Evolutionary conservation across 1,140 invertebrate species (phyloP).

Genomic region (Danaus plexippus): DNA sequence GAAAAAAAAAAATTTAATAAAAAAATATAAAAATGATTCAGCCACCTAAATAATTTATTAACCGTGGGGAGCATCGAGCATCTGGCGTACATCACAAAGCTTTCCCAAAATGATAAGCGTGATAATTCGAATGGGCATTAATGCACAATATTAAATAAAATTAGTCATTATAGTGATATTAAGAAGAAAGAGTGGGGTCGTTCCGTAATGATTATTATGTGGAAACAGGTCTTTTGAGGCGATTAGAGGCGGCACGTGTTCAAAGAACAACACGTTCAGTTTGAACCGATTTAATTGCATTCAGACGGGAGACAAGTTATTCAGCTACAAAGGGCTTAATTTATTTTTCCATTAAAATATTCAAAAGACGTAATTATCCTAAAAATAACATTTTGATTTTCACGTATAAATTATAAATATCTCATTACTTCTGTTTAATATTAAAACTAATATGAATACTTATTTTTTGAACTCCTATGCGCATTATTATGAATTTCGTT

Average conservation of each 20-base stretch:
- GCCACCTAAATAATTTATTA: slow-evolving; percentile 1
- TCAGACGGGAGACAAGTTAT: slow-evolving; percentile 1
- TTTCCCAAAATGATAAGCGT: slow-evolving; percentile 42
- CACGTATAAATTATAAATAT: too few species aligned
- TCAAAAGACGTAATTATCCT: too few species aligned
- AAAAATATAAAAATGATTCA: slow-evolving; percentile 3
- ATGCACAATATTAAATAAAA: slow-evolving; percentile 45
- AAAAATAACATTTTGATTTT: too few species aligned
- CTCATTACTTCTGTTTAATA: too few species aligned
- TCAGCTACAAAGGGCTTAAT: too few species aligned
- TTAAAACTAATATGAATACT: too few species aligned
- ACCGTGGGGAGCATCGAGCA: slow-evolving; percentile 21
- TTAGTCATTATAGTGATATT: slow-evolving; percentile 40
- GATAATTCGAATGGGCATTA: slow-evolving; percentile 39
- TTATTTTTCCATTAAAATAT: too few species aligned
- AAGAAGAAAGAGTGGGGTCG: slow-evolving; percentile 28
- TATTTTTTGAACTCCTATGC: too few species aligned
- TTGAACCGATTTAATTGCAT: slow-evolving; percentile 19
- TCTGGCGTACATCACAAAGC: slow-evolving; percentile 39
- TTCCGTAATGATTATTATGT: slow-evolving; percentile 27
- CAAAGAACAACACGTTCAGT: slow-evolving; percentile 20
- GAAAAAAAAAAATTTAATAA: not conserved
- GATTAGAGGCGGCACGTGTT: slow-evolving; percentile 25
- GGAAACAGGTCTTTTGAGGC: slow-evolving; percentile 22
- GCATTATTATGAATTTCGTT: too few species aligned